A percentile compares a stretch with the other conserved stretches of the same genome.
These are phyloP conservation scores for Drosophila quasianomalipes DNA, from an alignment of 2,888 invertebrate species.

Conservation along the genomic window DNA sequence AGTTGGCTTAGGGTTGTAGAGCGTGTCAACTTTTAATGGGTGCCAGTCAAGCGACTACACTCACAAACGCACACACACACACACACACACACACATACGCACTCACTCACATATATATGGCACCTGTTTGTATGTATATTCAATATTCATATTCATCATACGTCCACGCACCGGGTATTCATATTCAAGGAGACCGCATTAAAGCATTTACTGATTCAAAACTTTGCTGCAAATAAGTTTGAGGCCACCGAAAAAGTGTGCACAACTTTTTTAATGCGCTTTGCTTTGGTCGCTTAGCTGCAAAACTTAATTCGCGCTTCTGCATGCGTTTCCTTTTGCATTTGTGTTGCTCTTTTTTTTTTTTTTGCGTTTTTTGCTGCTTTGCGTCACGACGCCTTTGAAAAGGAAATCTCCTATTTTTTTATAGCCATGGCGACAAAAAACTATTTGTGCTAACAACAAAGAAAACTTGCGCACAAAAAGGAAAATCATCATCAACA, in stretches of 20 bases:
- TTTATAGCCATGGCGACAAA: slow-evolving; percentile 71
- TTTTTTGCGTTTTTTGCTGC: slow-evolving; percentile 13
- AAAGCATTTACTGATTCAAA: slow-evolving; percentile 68
- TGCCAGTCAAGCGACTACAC: slow-evolving; percentile 41
- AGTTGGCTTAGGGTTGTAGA: slow-evolving; percentile 63
- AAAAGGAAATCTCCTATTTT: slow-evolving; percentile 74
- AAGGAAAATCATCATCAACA: slow-evolving; percentile 72
- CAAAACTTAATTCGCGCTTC: slow-evolving; percentile 70
- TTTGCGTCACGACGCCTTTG: slow-evolving; percentile 53
- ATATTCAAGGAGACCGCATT: slow-evolving; percentile 33
- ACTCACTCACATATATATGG: slow-evolving; percentile 1
- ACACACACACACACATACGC: slow-evolving; percentile 8
- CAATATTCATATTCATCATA: slow-evolving; percentile 70
- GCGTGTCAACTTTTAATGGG: slow-evolving; percentile 72
- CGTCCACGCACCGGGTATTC: slow-evolving; percentile 45
- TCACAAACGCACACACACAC: slow-evolving; percentile 26
- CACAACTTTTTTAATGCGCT: slow-evolving; percentile 71
- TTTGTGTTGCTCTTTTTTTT: slow-evolving; percentile 16
- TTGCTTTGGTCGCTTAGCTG: slow-evolving; percentile 73
- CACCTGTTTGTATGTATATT: slow-evolving; percentile 41
- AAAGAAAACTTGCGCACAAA: slow-evolving; percentile 75
- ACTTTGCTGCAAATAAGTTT: slow-evolving; percentile 40
- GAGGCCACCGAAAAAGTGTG: slow-evolving; percentile 5
- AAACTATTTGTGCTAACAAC: slow-evolving; percentile 80
- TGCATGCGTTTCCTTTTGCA: slow-evolving; percentile 4